These are phyloP conservation scores for Anaspis maculata DNA, from an alignment of 2,888 invertebrate genomes.

Conservation along the genomic window DNA sequence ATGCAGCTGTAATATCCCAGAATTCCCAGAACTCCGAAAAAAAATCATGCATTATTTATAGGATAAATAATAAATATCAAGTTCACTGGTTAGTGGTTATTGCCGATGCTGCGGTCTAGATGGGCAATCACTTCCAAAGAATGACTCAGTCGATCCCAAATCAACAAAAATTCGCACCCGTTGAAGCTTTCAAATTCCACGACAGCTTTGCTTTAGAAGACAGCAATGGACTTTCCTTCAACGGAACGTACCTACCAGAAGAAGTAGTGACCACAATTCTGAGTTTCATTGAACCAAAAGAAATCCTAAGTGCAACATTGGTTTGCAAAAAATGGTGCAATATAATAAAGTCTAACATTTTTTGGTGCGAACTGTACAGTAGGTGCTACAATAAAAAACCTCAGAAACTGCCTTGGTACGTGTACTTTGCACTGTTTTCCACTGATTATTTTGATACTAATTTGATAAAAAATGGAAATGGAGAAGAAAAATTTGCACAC, in stretches of 20 bases:
- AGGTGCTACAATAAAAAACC: slow-evolving; percentile 23
- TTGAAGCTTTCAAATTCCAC: slow-evolving; percentile 18
- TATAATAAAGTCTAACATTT: slow-evolving; percentile 36
- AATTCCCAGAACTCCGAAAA: no score
- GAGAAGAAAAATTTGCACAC: slow-evolving; percentile 35
- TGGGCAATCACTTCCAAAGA: no score
- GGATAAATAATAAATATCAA: no score
- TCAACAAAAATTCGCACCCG: no score
- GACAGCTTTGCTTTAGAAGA: slow-evolving; percentile 13
- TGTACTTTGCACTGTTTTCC: slow-evolving; percentile 40
- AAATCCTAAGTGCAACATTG: slow-evolving; percentile 39
- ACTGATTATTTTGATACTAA: slow-evolving; percentile 42
- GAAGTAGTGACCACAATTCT: slow-evolving; percentile 45
- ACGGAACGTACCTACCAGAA: slow-evolving; percentile 40
- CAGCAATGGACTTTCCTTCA: slow-evolving; percentile 37
- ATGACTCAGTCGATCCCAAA: no score
- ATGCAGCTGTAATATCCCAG: no score
- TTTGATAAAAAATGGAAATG: slow-evolving; percentile 46
- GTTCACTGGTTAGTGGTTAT: no score
- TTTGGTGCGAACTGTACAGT: slow-evolving; percentile 31
- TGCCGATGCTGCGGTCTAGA: no score
- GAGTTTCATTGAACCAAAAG: slow-evolving; percentile 34
- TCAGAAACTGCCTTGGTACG: slow-evolving; percentile 36
- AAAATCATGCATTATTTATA: no score
- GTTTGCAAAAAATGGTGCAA: slow-evolving; percentile 48